A percentile compares a stretch with the other conserved stretches of the same genome.
Evolutionary conservation across 1,140 invertebrate genomes (phyloP).

Genomic region (Luehdorfia chinensis): DNA sequence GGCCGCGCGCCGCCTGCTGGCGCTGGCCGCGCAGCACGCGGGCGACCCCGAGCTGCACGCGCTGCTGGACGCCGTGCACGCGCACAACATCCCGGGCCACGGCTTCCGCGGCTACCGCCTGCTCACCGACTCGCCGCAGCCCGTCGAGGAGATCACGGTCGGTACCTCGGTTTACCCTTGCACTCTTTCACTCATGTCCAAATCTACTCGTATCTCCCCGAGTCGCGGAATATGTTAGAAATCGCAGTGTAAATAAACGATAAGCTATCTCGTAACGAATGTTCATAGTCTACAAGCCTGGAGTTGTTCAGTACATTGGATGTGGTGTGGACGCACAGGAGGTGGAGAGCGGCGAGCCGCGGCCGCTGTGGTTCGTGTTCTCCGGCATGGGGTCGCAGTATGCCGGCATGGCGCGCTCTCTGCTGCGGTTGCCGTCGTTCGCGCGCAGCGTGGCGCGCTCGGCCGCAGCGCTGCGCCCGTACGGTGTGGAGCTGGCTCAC

Average conservation of each 20-base stretch:
- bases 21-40: conserved; percentile 78
- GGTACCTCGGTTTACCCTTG: too few relatives aligned
- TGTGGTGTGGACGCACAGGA: too few relatives aligned
- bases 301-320: too few relatives aligned
- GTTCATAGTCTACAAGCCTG: too few relatives aligned
- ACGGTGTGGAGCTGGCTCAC: conserved; percentile 89
- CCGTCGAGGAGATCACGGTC: conserved; percentile 63
- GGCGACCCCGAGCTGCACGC: conserved; percentile 87
- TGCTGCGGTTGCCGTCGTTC: conserved; percentile 90
- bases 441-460: conserved; percentile 86
- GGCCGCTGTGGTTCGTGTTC: conserved; percentile 96
- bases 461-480: conserved; percentile 85
- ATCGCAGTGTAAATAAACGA: too few relatives aligned
- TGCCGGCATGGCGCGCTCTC: conserved; percentile 92
- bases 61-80: conserved; percentile 86
- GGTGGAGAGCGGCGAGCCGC: conserved; percentile 73
- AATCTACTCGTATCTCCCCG: too few relatives aligned
- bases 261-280: too few relatives aligned
- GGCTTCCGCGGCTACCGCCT: conserved; percentile 87
- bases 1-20: conserved; percentile 83
- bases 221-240: too few relatives aligned
- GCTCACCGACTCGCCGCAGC: conserved; percentile 66
- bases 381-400: conserved; percentile 98
- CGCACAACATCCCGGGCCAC: conserved; percentile 83
- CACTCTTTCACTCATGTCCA: too few relatives aligned